phyloP scores from a whole-genome alignment of 2,113 vertebrate species.

The Pollimyrus isidori region DNA sequence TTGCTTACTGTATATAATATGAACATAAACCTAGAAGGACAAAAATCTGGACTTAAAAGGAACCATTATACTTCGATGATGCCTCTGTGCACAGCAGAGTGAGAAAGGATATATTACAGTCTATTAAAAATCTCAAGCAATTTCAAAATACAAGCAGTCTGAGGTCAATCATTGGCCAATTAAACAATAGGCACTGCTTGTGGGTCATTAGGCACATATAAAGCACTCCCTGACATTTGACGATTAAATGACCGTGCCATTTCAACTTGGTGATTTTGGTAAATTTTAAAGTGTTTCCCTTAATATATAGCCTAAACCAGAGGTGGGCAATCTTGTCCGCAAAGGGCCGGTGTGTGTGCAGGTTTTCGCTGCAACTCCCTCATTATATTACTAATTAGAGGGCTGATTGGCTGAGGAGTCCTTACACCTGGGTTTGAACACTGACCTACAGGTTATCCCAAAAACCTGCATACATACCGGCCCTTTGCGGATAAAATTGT shows the following conservation, averaged over 20 bases:
- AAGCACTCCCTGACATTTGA: neutral
- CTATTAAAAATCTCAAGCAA: neutral
- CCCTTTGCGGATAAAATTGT: too few species aligned
- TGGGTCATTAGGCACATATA: neutral
- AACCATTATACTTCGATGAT: neutral
- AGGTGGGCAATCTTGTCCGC: too few species aligned
- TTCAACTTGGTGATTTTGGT: neutral
- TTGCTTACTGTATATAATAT: neutral
- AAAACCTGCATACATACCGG: too few species aligned
- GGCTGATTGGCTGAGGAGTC: too few species aligned
- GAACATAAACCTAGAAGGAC: neutral
- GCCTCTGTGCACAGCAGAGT: neutral
- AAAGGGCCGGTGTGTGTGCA: too few species aligned
- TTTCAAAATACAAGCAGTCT: neutral
- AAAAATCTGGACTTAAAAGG: neutral
- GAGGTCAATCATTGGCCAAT: neutral
- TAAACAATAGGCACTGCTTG: neutral
- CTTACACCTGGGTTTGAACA: too few species aligned
- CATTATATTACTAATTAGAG: too few species aligned
- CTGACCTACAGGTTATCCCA: too few species aligned
- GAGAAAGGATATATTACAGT: neutral
- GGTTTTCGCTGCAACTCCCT: too few species aligned
- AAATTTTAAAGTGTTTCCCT: neutral
- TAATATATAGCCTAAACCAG: neutral
- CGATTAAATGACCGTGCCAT: neutral